Evolutionary conservation across 2,888 invertebrate species (phyloP), one percentile per base, ranked within the genome.

Genomic region (Laspeyria flexula): DNA sequence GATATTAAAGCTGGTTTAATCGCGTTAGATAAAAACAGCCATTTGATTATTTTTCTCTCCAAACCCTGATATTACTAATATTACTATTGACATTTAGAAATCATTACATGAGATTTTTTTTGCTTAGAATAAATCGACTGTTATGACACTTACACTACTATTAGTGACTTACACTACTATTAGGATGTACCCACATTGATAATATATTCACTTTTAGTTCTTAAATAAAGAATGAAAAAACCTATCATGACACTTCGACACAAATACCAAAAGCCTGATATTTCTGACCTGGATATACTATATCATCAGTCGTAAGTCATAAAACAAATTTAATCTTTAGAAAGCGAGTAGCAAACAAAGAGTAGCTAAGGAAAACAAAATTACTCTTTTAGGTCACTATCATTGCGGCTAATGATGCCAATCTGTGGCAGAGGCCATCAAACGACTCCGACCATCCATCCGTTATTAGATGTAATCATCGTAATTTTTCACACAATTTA

Each of bases 401-500:
- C 86, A 86, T 85, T 85, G 85, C 79, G 79, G 77, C 79, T 92
- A 91, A 92, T 91, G 91, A 90, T 73, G 87, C 86, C 89, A 89
- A 88, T 86, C 87, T 85, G 77, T 79, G 80, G 77, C 81, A 80
- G 80, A 70, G 81, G 79, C 86, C 84, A 87, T 89, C 88, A 87
- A 82, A 83, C 83, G 79, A 79, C 81, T 78, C 77, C 75, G 79
- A 60, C 79, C 79, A 79, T 78, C 85, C 77, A 79, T 67, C 77
- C 81, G 83, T 90, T 89, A 91, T 90, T 90, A 89, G 80, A 85
- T 79, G 87, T 90, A 91, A 92, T 90, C 90, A 90, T 90, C 84
- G 88, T 90, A 89, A 91, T 91, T 91, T 91, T 92, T 91, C 90
- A 91, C 92, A 90, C 90, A 90, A 88, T 91, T 88, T 88, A 83